phyloP scores from a whole-genome alignment of 2,888 invertebrate species.

The Peribatodes rhomboidaria region DNA sequence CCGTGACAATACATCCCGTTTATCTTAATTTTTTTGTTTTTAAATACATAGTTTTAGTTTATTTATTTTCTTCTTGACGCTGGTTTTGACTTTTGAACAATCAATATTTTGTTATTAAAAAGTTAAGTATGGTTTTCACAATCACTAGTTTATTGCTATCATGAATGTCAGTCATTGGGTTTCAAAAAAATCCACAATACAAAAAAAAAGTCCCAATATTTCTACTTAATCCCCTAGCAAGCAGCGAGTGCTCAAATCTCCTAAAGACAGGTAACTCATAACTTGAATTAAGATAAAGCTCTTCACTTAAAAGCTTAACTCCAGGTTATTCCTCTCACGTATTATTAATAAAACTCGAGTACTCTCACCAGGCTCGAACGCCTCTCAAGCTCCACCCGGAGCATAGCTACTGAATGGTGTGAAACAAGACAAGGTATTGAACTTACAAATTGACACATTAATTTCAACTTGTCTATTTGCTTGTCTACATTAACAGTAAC shows the following conservation, averaged over 20 bases:
- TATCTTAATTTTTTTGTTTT: no score
- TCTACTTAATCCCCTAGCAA: background rate
- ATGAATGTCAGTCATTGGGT: no score
- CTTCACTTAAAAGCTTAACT: constrained; percentile 24
- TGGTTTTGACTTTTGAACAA: no score
- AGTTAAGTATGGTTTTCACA: no score
- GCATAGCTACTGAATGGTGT: background rate
- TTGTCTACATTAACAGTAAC: no score
- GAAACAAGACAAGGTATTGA: background rate
- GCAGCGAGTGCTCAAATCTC: constrained; percentile 1
- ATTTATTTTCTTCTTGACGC: no score
- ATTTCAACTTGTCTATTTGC: background rate
- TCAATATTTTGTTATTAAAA: no score
- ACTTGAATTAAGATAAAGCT: constrained; percentile 23
- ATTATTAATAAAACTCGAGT: constrained; percentile 15
- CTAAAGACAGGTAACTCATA: constrained; percentile 11
- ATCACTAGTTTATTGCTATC: no score
- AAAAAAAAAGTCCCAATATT: background rate
- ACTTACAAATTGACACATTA: background rate
- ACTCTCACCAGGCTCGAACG: background rate
- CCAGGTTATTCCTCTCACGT: constrained; percentile 23
- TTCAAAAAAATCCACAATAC: no score
- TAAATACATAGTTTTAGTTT: no score
- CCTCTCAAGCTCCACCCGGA: background rate
- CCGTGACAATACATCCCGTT: no score